Evolutionary conservation across 2,888 invertebrate species (phyloP).

Genomic region (Heliconius erato): DNA sequence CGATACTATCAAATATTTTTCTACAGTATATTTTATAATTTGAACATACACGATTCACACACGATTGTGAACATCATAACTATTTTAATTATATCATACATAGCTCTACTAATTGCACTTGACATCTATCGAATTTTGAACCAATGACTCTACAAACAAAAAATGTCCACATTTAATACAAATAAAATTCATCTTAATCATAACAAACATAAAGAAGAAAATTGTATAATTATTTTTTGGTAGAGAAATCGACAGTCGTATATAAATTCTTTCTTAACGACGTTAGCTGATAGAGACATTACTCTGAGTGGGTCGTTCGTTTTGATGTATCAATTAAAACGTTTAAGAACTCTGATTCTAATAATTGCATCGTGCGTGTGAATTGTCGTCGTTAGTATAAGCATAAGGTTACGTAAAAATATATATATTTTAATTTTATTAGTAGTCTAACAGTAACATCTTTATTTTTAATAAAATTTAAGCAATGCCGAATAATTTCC

Average conservation of each 20-base stretch:
- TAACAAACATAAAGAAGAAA: slow-evolving; percentile 1
- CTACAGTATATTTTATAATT: neutral
- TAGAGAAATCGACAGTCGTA: slow-evolving; percentile 33
- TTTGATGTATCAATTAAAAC: slow-evolving; percentile 43
- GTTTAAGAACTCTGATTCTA: slow-evolving; percentile 41
- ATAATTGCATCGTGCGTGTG: slow-evolving; percentile 31
- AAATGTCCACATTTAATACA: slow-evolving; percentile 16
- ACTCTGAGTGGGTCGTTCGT: slow-evolving; percentile 40
- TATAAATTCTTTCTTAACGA: slow-evolving; percentile 54
- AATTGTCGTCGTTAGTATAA: slow-evolving; percentile 19
- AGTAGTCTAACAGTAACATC: too few relatives aligned
- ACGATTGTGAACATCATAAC: neutral
- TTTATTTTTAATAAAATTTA: too few relatives aligned
- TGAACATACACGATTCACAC: neutral
- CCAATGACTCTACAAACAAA: slow-evolving; percentile 53
- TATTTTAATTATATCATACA: slow-evolving; percentile 36
- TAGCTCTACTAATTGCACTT: slow-evolving; percentile 56
- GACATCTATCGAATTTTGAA: slow-evolving; percentile 59
- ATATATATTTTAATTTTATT: too few relatives aligned
- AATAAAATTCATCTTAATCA: slow-evolving; percentile 40
- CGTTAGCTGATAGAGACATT: slow-evolving; percentile 52
- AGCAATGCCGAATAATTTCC: too few relatives aligned
- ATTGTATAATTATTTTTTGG: slow-evolving; percentile 31
- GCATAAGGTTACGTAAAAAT: too few relatives aligned
- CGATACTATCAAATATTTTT: neutral